Evolutionary conservation across 1,140 invertebrate genomes (phyloP).

Genomic region (Solenopsis invicta): DNA sequence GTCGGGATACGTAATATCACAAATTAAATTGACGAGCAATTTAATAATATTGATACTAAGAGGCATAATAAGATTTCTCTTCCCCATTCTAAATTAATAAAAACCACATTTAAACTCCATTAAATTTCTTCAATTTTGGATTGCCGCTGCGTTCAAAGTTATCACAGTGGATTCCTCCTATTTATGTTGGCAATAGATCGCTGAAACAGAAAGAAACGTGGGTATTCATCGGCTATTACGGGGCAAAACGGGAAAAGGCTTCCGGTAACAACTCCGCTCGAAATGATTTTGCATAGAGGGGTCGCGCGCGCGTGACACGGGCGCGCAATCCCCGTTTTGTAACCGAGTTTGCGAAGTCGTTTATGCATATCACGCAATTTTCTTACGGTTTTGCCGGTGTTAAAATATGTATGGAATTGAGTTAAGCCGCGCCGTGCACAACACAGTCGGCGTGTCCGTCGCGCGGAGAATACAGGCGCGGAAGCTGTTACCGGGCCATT

Average conservation of each 20-base stretch:
- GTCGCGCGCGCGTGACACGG: constrained; percentile 40
- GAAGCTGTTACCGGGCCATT: constrained; percentile 87
- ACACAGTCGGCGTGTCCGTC: constrained; percentile 73
- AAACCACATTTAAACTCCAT: no score
- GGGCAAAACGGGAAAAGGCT: neutral
- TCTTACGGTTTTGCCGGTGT: constrained; percentile 86
- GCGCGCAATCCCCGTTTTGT: constrained; percentile 70
- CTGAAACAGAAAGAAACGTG: no score
- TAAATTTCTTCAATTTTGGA: neutral
- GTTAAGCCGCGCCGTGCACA: constrained; percentile 83
- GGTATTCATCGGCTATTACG: constrained; percentile 1
- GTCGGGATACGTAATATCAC: no score
- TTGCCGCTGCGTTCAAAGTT: neutral
- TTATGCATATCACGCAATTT: constrained; percentile 86
- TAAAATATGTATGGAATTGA: constrained; percentile 87
- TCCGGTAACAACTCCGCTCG: constrained; percentile 32
- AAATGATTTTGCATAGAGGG: constrained; percentile 49
- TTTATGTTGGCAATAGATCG: neutral
- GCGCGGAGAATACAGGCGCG: constrained; percentile 78
- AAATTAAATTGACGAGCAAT: no score
- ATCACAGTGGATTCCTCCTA: neutral
- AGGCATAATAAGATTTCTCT: no score
- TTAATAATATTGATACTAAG: no score
- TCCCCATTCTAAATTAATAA: no score
- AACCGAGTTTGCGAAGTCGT: constrained; percentile 83